Base-by-base conservation (phyloP, 2,888 invertebrate species). In the Noctua janthina region DNA sequence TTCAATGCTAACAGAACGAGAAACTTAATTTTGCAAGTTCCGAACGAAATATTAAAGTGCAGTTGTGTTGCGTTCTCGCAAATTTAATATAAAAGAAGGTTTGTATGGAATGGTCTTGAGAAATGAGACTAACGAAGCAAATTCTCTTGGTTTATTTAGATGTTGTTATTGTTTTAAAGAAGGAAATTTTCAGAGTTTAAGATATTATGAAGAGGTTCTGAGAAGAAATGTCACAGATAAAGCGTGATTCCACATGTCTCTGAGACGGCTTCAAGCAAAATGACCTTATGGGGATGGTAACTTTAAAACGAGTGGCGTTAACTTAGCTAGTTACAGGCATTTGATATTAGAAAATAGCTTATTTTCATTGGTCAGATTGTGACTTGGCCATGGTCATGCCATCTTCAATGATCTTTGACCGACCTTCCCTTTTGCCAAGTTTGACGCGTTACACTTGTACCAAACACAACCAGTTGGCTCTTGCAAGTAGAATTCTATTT, bases 21-120 rank as follows among this genome's bases (percentile, higher is more conserved):
- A 77, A 86, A 85, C 86, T 86, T 85, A 86, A 86, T 85, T 86
- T 83, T 43, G 51, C 71, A 66, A 86, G 79, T 83, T 85, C 51
- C 66, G n/a, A 29, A 23, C 79, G 68, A 70, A 85, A 79, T 86
- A 83, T 86, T 72, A 79, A 83, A 86, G 49, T 74, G 76, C 74
- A 78, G 78, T 77, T 85, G 64, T 68, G 51, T 75, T 74, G 54
- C 64, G 70, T 62, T 80, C 49, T 73, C 35, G 62, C 68, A 78
- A 59, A 85, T 71, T 67, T 82, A 74, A 81, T 84, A 82, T 64
- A 72, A 74, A 23, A 62, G 39, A 43, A 59, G 56, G 62, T 51
- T 78, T 59, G 20, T 73, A 73, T 49, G 46, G 49, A 43, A 69
- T 70, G 20, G n/a, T 69, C 59, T 68, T 70, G 56, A 81, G 83